Evolutionary conservation across 1,140 invertebrate genomes (phyloP), one percentile per base, ranked within the genome.

Genomic region (Heliconius congener): DNA sequence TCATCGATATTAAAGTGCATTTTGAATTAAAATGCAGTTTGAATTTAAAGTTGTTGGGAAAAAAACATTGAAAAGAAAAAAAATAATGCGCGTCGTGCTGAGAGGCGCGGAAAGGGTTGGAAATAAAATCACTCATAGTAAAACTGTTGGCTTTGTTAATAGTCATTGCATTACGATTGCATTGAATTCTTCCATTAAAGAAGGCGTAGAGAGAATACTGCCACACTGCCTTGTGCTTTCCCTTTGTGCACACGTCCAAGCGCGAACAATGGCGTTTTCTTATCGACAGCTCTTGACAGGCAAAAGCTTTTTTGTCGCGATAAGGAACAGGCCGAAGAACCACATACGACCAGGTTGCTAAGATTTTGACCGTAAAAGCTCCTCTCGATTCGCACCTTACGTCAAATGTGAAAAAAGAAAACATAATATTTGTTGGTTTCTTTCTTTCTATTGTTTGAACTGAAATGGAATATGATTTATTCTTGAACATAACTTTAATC

Each of bases 261-360:
- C 77, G 83, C 82, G 90, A 91, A 93, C 90, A 94, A 93, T 93
- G 87, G 83, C 76, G 82, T 87, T 86, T 89, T 88, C 85, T 80
- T 83, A 88, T 92, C 90, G 87, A 91, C 87, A 88, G 84, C 86
- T 86, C 88, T 93, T 90, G 88, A 93, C 90, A 91, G 81, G 90
- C 88, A 92, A 94, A 91, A 86, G 87, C 89, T 92, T 92, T 91
- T 94, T 94, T 93, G 86, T 86, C 79, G 80, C 88, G 89, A 90
- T 90, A 92, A 91, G 87, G 82, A 86, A 89, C 85, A 84, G 74
- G 74, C 19, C 74, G 74, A 80, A 72, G 71, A 76, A 55, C 82
- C 72, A 81, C 79, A 83, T 66, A 66, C 60, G 60, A 66, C 60
- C 27, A 66, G 60, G 60, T 66, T 66, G 74, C 80, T 78, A 81